Base-by-base conservation (phyloP, 2,888 invertebrate genomes). In the Drosophila maculinotata region DNA sequence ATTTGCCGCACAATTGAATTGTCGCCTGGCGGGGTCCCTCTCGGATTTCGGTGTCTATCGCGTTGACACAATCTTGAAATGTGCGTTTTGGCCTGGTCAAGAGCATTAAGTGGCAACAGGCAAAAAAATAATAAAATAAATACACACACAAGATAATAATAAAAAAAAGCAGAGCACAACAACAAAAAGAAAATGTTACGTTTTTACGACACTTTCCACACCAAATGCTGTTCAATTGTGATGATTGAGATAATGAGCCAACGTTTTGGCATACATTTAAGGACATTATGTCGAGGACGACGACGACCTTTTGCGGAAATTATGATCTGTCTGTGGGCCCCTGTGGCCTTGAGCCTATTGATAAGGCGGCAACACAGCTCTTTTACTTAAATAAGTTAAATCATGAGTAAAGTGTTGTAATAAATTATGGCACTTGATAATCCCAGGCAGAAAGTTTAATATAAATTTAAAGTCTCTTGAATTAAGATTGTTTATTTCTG, bases 211-310 rank as follows among this genome's bases (percentile, higher is more conserved):
- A 76, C 58, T 79, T 80, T 85, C 70, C 81, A 81, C 78, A 76
- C 73, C 75, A 79, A 88, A 81, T 81, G 76, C 69, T 68, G 69
- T 78, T 69, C 80, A 73, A 76, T 80, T 87, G 86, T 47, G 73
- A 72, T 74, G 84, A 87, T 84, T 88, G 71, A 66, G 83, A 83
- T 83, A 86, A 84, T 84, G 80, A 79, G 78, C 47, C 74, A 57
- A 60, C 58, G 41, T 67, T 69, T 82, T 49, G 69, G 83, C 76
- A 65, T 53, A 64, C 59, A 68, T 64, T 63, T 38, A 14, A 39
- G 14, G 25, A 47, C 39, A 71, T 58, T 69, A 36, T 53, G 20
- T 31, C 20, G 17, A 20, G 14, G 44, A 41, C 25, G 14, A 25
- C 36, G 48, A 44, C 66, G 72, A 72, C 78, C 76, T 79, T 85